These are phyloP conservation scores for Ladona fulva DNA, from an alignment of 1,140 invertebrate genomes.

Conservation along the genomic window DNA sequence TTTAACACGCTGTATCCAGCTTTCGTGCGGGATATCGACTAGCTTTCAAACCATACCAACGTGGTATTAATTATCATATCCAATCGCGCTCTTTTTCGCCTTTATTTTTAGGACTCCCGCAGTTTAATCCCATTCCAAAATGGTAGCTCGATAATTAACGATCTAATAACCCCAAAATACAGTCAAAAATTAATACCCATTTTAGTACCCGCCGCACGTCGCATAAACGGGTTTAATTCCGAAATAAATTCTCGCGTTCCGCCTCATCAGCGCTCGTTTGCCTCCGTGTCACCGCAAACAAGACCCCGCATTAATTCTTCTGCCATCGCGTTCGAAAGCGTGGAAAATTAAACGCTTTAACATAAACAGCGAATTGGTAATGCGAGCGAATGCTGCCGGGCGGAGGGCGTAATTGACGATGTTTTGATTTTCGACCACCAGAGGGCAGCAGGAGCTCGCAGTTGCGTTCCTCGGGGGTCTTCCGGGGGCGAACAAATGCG, in stretches of 20 bases:
- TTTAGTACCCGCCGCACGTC: background rate
- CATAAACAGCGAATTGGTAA: background rate
- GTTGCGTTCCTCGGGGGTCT: background rate
- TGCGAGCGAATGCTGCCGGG: background rate
- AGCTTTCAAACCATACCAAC: too few species aligned
- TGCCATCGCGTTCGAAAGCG: background rate
- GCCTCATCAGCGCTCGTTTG: background rate
- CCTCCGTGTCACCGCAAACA: background rate
- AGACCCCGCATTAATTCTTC: background rate
- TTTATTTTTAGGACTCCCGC: too few species aligned
- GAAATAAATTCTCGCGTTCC: background rate
- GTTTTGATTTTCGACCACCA: background rate
- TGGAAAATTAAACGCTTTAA: background rate
- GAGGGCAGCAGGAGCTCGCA: background rate
- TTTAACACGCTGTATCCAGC: too few species aligned
- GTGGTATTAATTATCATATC: too few species aligned
- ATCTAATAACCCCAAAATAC: background rate
- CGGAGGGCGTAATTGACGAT: background rate
- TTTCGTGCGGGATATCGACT: too few species aligned
- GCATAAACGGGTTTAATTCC: background rate
- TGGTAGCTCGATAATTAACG: background rate
- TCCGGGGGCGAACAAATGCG: background rate
- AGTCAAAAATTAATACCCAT: conserved; percentile 3
- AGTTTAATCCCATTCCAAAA: background rate
- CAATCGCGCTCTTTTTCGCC: too few species aligned